Evolutionary conservation across 2,113 vertebrate species (phyloP).

Genomic region (Hippoglossus stenolepis): DNA sequence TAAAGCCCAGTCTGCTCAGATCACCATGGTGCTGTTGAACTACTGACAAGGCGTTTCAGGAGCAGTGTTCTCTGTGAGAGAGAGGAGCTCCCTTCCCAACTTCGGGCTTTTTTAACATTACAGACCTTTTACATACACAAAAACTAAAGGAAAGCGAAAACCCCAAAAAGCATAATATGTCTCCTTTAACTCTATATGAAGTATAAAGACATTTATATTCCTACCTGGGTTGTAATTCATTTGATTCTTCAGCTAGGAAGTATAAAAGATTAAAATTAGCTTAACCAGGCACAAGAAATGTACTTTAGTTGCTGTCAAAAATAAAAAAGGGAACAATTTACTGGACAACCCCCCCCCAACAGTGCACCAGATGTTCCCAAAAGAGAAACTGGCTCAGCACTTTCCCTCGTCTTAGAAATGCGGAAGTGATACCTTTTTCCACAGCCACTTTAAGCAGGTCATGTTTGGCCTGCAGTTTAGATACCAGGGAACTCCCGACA

Average conservation of each 20-base stretch:
- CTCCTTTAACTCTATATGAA: background rate
- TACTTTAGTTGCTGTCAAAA: background rate
- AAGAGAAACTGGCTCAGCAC: slow-evolving; percentile 4
- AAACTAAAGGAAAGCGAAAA: background rate
- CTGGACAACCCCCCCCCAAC: background rate
- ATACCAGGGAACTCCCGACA: slow-evolving; percentile 78
- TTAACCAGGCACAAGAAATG: background rate
- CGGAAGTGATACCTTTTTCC: slow-evolving; percentile 84
- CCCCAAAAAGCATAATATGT: background rate
- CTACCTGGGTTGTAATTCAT: slow-evolving; percentile 60
- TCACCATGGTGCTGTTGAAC: too few relatives aligned
- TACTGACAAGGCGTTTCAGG: too few relatives aligned
- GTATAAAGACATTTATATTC: background rate
- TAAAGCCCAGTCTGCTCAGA: background rate
- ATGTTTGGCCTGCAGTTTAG: slow-evolving; percentile 87
- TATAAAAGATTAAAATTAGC: slow-evolving; percentile 3
- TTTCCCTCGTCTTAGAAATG: slow-evolving; percentile 14
- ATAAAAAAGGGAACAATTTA: slow-evolving; percentile 10
- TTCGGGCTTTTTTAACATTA: background rate
- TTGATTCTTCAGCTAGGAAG: slow-evolving; percentile 57
- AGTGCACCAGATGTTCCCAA: background rate
- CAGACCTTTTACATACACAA: background rate
- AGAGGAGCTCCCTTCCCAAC: too few relatives aligned
- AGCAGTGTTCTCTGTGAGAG: too few relatives aligned
- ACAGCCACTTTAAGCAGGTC: slow-evolving; percentile 88